These are phyloP conservation scores for Notospermus geniculatus DNA, from an alignment of 1,140 invertebrate species.

Conservation along the genomic window DNA sequence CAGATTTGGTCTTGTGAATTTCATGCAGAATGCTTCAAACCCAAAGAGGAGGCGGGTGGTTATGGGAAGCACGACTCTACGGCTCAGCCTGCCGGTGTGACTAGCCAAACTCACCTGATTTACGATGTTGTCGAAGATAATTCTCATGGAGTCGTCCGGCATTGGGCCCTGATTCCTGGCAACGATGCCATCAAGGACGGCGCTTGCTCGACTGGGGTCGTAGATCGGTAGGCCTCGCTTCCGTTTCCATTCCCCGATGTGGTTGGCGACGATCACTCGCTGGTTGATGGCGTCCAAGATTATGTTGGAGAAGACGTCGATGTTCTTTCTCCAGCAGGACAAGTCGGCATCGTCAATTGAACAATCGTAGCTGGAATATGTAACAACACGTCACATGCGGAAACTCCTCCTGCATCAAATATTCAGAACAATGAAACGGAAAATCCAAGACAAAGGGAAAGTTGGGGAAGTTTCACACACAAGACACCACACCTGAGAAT, in stretches of 20 bases:
- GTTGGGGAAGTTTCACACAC: no score
- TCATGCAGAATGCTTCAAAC: no score
- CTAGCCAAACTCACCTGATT: background rate
- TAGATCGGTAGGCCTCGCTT: background rate
- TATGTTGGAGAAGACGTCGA: slow-evolving; percentile 3
- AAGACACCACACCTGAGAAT: no score
- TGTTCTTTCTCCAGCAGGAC: slow-evolving; percentile 4
- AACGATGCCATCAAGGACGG: background rate
- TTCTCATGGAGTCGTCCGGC: background rate
- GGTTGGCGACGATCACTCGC: slow-evolving; percentile 7
- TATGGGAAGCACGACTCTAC: background rate
- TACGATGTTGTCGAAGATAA: slow-evolving; percentile 4
- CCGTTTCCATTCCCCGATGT: slow-evolving; percentile 8
- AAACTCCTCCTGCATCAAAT: no score
- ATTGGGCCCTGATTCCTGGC: background rate
- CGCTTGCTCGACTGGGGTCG: background rate
- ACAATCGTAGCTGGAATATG: slow-evolving; percentile 2
- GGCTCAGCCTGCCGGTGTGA: background rate
- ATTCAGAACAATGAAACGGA: no score
- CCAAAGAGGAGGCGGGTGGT: no score
- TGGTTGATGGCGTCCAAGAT: slow-evolving; percentile 7
- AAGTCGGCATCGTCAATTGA: background rate
- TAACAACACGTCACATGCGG: no score
- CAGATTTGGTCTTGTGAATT: no score
- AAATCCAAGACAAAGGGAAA: no score